These are phyloP conservation scores for Amphiduros pacificus DNA, from an alignment of 2,888 invertebrate species.

Conservation along the genomic window DNA sequence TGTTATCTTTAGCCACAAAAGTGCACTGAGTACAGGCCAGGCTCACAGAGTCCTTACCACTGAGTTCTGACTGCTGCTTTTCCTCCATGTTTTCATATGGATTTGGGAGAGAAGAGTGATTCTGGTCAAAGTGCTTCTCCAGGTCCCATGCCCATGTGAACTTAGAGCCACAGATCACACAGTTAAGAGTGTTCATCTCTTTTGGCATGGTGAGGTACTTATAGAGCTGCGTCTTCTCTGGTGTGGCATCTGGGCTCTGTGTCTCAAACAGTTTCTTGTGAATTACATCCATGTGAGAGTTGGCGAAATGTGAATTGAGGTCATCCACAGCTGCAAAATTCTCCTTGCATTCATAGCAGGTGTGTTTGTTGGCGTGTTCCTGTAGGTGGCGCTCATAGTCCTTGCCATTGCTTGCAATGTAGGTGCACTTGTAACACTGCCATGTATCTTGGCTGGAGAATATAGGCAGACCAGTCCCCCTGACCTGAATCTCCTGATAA, in stretches of 20 bases:
- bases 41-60: constrained; percentile 23
- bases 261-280: neutral
- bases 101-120: constrained; percentile 50
- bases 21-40: constrained; percentile 56
- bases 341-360: constrained; percentile 53
- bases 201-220: constrained; percentile 11
- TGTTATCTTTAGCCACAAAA: constrained; percentile 55
- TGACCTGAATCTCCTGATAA: too few species aligned
- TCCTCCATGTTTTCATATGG: constrained; percentile 45
- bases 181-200: constrained; percentile 25
- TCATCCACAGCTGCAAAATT: constrained; percentile 49
- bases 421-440: constrained; percentile 47
- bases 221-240: constrained; percentile 6
- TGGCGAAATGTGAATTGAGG: constrained; percentile 54
- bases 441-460: constrained; percentile 13
- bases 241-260: constrained; percentile 46
- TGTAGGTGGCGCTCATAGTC: constrained; percentile 12
- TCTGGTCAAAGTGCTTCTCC: constrained; percentile 57
- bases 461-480: too few species aligned
- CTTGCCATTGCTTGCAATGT: constrained; percentile 34
- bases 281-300: constrained; percentile 40
- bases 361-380: constrained; percentile 29
- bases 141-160: constrained; percentile 60
- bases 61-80: constrained; percentile 3
- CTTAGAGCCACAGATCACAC: constrained; percentile 56